Evolutionary conservation across 1,140 invertebrate genomes (phyloP).

Genomic region (Pinna nobilis): DNA sequence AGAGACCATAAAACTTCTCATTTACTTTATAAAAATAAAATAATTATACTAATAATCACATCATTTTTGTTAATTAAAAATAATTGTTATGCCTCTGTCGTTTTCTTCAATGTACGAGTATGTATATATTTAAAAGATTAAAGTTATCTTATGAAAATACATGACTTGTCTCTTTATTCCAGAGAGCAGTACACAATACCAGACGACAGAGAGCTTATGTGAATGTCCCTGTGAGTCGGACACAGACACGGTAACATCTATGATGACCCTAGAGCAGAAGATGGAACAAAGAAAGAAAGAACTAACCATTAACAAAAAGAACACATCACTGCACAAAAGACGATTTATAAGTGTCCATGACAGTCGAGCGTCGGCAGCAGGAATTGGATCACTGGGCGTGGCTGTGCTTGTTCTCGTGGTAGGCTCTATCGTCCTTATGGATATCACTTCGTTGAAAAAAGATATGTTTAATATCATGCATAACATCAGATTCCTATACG

Average conservation of each 20-base stretch:
- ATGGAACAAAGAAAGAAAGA: conserved; percentile 28
- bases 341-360: conserved; percentile 32
- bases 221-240: conserved; percentile 18
- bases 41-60: too few relatives aligned
- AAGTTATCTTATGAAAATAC: too few relatives aligned
- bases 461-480: too few relatives aligned
- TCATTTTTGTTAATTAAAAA: too few relatives aligned
- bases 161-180: too few relatives aligned
- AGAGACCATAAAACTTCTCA: too few relatives aligned
- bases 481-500: too few relatives aligned
- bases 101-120: too few relatives aligned
- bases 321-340: conserved; percentile 31
- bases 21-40: too few relatives aligned
- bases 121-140: too few relatives aligned
- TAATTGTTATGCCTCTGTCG: too few relatives aligned
- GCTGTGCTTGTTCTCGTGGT: conserved; percentile 16
- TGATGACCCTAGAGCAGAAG: conserved; percentile 21
- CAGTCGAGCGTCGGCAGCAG: conserved; percentile 23
- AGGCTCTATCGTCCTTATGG: conserved; percentile 27
- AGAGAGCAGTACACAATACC: too few relatives aligned
- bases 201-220: neutral
- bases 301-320: conserved; percentile 26
- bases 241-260: neutral
- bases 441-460: conserved; percentile 25
- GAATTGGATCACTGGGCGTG: conserved; percentile 30